Evolutionary conservation across 2,888 invertebrate species (phyloP).

Genomic region (Drosophila mayaguana): DNA sequence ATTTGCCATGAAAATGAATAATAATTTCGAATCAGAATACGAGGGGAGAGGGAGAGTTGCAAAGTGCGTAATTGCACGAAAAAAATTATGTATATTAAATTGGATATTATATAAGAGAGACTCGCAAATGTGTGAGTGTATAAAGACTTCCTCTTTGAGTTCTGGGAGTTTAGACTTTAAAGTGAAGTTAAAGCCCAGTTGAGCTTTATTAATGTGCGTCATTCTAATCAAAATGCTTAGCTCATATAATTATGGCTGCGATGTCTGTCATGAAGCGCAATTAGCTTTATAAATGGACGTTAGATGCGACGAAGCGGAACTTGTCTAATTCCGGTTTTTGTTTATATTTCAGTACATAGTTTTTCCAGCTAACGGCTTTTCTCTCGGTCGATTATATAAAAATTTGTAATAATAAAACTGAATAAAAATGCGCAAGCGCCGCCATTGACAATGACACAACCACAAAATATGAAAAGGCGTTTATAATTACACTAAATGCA

Average conservation of each 20-base stretch:
- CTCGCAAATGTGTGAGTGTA: neutral
- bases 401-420: conserved; percentile 12
- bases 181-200: conserved; percentile 9
- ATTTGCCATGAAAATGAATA: conserved; percentile 50
- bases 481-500: conserved; percentile 35
- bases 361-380: conserved; percentile 31
- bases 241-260: conserved; percentile 25
- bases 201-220: conserved; percentile 8
- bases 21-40: conserved; percentile 25
- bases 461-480: conserved; percentile 38
- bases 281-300: conserved; percentile 48
- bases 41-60: neutral
- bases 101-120: conserved; percentile 22
- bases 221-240: conserved; percentile 27
- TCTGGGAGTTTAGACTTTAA: neutral
- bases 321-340: conserved; percentile 45
- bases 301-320: conserved; percentile 49
- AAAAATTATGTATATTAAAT: conserved; percentile 20
- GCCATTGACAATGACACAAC: conserved; percentile 46
- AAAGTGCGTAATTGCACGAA: conserved; percentile 43
- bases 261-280: conserved; percentile 50
- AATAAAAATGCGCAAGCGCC: conserved; percentile 10
- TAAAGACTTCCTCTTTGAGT: conserved; percentile 18
- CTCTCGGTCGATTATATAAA: conserved; percentile 38
- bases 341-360: conserved; percentile 18